phyloP scores from a whole-genome alignment of 1,140 invertebrate genomes.

The Ylistrum balloti region DNA sequence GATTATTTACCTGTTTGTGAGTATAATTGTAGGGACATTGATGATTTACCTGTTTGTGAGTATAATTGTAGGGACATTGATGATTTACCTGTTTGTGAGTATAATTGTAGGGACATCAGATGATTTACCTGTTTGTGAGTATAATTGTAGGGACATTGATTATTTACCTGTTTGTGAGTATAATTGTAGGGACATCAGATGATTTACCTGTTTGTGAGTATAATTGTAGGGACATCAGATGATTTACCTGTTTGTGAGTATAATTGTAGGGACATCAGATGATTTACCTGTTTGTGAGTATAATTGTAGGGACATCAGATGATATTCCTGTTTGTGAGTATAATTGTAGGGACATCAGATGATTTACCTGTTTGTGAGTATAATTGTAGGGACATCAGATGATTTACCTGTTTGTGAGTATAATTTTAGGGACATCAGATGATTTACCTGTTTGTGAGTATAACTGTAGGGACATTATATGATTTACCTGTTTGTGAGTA shows the following conservation, averaged over 20 bases:
- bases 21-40: background rate
- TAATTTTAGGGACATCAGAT: background rate
- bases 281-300: background rate
- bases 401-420: background rate
- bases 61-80: background rate
- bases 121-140: background rate
- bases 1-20: background rate
- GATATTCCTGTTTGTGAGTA: background rate
- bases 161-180: background rate
- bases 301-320: background rate
- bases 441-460: background rate
- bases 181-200: background rate
- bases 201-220: background rate
- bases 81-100: background rate
- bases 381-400: background rate
- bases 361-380: background rate
- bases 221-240: no score
- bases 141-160: background rate
- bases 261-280: background rate
- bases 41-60: background rate
- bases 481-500: background rate
- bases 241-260: background rate
- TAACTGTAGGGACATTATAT: background rate
- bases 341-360: background rate
- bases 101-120: no score